Evolutionary conservation across 2,113 vertebrate species (phyloP).

Genomic region (Agapornis roseicollis): DNA sequence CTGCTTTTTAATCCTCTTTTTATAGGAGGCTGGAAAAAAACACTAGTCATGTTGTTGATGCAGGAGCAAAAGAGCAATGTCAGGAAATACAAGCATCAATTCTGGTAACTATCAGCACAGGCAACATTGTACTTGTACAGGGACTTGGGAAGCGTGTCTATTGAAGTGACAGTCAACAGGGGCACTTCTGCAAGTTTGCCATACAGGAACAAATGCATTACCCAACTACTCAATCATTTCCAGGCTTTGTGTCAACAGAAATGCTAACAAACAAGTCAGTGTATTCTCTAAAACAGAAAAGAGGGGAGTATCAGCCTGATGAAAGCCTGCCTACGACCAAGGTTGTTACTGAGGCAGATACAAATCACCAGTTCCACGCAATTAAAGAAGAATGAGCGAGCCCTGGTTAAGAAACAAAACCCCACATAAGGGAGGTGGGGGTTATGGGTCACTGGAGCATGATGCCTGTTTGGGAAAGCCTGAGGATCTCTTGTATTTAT

Average conservation of each 20-base stretch:
- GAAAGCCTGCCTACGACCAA: neutral
- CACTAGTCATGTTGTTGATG: neutral
- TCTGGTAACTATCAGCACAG: neutral
- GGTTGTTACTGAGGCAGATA: neutral
- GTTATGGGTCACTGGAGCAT: neutral
- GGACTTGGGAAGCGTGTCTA: neutral
- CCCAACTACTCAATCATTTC: neutral
- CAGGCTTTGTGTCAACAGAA: neutral
- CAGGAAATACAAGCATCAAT: neutral
- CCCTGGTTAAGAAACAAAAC: neutral
- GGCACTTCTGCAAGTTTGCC: neutral
- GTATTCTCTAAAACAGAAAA: neutral
- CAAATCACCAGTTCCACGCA: neutral
- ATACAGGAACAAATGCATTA: conserved; percentile 31
- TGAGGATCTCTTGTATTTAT: neutral
- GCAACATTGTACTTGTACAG: neutral
- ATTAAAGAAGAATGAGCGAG: neutral
- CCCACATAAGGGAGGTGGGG: neutral
- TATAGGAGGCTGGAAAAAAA: neutral
- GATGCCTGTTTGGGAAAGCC: neutral
- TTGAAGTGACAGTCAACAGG: neutral
- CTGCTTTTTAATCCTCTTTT: neutral
- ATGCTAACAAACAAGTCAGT: neutral
- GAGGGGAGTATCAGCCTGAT: neutral
- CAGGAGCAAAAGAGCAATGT: neutral